These are phyloP conservation scores for Pimephales promelas DNA, from an alignment of 2,113 vertebrate species.

Conservation along the genomic window DNA sequence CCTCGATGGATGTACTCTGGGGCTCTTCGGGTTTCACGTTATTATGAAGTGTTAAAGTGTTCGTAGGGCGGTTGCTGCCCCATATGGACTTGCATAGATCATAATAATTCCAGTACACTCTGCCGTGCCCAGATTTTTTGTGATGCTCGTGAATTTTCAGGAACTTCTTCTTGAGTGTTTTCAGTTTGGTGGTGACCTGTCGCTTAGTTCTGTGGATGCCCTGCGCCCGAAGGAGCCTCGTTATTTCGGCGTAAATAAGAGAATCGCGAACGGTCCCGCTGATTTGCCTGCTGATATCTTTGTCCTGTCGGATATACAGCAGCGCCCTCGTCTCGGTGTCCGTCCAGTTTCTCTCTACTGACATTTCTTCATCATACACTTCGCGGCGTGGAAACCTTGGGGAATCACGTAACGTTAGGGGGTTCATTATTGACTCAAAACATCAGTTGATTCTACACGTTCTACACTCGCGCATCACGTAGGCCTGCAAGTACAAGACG, in stretches of 20 bases:
- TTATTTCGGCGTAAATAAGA: slow-evolving; percentile 20
- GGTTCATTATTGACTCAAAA: neutral
- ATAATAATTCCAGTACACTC: slow-evolving; percentile 27
- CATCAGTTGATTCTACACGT: neutral
- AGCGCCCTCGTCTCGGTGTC: slow-evolving; percentile 27
- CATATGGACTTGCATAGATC: slow-evolving; percentile 32
- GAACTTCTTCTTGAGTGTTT: slow-evolving; percentile 33
- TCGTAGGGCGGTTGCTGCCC: neutral
- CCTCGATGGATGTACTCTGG: slow-evolving; percentile 22
- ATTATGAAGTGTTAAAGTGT: neutral
- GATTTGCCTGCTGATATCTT: slow-evolving; percentile 12
- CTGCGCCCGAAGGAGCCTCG: slow-evolving; percentile 11
- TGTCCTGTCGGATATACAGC: slow-evolving; percentile 8
- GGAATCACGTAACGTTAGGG: neutral
- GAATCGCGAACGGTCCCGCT: slow-evolving; percentile 23
- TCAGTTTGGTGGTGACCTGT: slow-evolving; percentile 29
- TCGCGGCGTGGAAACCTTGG: neutral
- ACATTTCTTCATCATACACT: slow-evolving; percentile 20
- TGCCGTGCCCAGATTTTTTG: slow-evolving; percentile 14
- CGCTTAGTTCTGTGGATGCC: slow-evolving; percentile 9
- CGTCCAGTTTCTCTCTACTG: slow-evolving; percentile 22
- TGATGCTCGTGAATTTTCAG: slow-evolving; percentile 21
- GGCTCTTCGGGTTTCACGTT: slow-evolving; percentile 32
- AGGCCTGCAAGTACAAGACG: neutral
- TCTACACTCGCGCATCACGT: neutral